phyloP scores from a whole-genome alignment of 2,797 vertebrate genomes.

The Betta splendens region DNA sequence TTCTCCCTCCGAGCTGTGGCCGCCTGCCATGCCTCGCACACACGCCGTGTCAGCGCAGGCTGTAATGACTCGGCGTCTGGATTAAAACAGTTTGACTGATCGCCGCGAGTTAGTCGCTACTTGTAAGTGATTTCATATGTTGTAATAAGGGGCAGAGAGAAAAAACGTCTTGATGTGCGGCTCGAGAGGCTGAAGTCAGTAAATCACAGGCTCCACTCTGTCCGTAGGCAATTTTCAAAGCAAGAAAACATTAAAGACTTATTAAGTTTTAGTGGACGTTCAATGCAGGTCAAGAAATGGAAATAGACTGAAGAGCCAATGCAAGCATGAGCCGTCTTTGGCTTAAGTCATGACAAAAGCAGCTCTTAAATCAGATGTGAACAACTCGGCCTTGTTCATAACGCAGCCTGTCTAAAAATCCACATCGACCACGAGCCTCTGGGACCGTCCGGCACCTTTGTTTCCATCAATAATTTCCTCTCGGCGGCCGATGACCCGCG shows the following conservation, averaged over 20 bases:
- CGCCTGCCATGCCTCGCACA: conserved; percentile 42
- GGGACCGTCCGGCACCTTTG: conserved; percentile 64
- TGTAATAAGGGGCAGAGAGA: conserved; percentile 41
- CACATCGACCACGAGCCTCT: conserved; percentile 53
- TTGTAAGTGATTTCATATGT: conserved; percentile 74
- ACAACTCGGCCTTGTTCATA: conserved; percentile 73
- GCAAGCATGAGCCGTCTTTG: conserved; percentile 77
- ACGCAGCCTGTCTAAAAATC: conserved; percentile 46
- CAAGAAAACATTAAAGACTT: conserved; percentile 76
- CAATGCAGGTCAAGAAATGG: conserved; percentile 76
- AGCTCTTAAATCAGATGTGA: conserved; percentile 79
- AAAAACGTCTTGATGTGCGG: conserved; percentile 51
- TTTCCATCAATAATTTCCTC: conserved; percentile 77
- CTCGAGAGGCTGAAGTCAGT: conserved; percentile 56
- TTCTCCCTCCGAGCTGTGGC: conserved; percentile 64
- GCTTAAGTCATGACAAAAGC: conserved; percentile 73
- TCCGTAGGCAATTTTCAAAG: conserved; percentile 66
- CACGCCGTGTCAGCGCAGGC: conserved; percentile 58
- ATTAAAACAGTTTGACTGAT: conserved; percentile 62
- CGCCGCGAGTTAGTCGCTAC: conserved; percentile 68
- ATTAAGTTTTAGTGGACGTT: conserved; percentile 76
- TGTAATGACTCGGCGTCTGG: conserved; percentile 54
- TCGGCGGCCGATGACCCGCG: conserved; percentile 69
- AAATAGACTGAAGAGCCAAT: conserved; percentile 75
- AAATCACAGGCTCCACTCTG: conserved; percentile 70